Evolutionary conservation across 2,888 invertebrate species (phyloP).

Genomic region (Brassicogethes aeneus): DNA sequence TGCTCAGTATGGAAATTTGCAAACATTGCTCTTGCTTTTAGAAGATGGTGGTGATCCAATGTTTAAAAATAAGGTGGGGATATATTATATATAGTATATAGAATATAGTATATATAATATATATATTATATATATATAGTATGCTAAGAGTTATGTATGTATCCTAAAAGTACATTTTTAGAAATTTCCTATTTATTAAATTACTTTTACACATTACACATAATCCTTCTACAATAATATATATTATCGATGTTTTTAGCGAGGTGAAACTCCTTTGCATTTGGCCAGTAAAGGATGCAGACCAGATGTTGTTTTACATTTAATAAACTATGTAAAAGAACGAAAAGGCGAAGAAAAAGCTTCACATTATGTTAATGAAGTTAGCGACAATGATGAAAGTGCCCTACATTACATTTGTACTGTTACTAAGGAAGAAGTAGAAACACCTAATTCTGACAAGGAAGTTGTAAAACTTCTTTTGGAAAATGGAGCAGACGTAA

Average conservation of each 20-base stretch:
- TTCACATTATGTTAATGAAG: conserved; percentile 76
- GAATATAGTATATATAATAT: too few species aligned
- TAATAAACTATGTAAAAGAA: conserved; percentile 75
- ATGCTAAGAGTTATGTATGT: too few species aligned
- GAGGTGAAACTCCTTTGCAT: conserved; percentile 92
- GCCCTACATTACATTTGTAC: conserved; percentile 92
- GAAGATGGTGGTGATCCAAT: conserved; percentile 93
- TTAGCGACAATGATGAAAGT: conserved; percentile 87
- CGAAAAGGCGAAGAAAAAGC: conserved; percentile 69
- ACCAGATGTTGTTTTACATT: conserved; percentile 76
- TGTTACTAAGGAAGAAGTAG: conserved; percentile 74
- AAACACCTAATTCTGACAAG: conserved; percentile 62
- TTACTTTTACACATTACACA: too few species aligned
- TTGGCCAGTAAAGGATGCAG: conserved; percentile 82
- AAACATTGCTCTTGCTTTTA: conserved; percentile 75
- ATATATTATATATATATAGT: background rate
- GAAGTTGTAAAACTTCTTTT: conserved; percentile 85
- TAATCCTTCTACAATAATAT: conserved; percentile 1
- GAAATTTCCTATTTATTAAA: too few species aligned
- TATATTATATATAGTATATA: background rate
- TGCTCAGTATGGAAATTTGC: conserved; percentile 83
- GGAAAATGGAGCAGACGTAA: conserved; percentile 86
- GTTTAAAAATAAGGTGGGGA: conserved; percentile 74
- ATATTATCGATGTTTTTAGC: conserved; percentile 46
- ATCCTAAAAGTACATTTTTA: too few species aligned